A percentile compares a stretch with the other conserved stretches of the same genome.
These are phyloP conservation scores for Porites lutea DNA, from an alignment of 64 coral and sea anemone genomes.

Conservation along the genomic window DNA sequence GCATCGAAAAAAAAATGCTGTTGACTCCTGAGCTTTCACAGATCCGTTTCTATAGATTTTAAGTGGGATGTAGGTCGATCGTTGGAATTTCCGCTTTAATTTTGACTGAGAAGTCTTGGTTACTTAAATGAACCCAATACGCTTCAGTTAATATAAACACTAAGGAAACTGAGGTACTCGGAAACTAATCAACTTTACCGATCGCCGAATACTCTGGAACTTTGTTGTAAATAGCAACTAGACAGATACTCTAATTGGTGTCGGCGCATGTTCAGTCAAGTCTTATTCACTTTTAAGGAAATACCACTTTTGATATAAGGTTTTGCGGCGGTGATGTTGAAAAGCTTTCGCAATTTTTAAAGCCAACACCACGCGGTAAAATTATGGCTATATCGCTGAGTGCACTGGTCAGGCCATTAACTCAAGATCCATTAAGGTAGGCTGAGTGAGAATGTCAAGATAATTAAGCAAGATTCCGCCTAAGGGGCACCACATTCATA, in stretches of 20 bases:
- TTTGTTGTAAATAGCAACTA: slow-evolving; percentile 7
- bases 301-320: slow-evolving; percentile 31
- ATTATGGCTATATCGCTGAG: slow-evolving; percentile 34
- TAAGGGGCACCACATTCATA: slow-evolving; percentile 38
- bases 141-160: not conserved
- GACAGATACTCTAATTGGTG: not conserved
- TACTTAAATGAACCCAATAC: not conserved
- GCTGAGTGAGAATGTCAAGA: not conserved
- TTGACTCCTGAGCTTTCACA: not conserved
- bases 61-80: not conserved
- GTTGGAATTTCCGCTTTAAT: slow-evolving; percentile 13
- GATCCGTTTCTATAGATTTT: too few relatives aligned
- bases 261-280: not conserved
- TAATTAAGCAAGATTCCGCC: slow-evolving; percentile 40
- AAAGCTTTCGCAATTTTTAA: not conserved
- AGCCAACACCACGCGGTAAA: not conserved
- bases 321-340: slow-evolving; percentile 20
- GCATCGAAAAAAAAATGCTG: too few relatives aligned
- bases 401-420: slow-evolving; percentile 26
- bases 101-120: not conserved
- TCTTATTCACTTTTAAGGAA: not conserved
- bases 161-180: not conserved
- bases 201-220: slow-evolving; percentile 27
- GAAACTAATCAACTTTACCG: slow-evolving; percentile 21
- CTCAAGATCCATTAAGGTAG: slow-evolving; percentile 47